Base-by-base conservation (phyloP, 2,888 invertebrate genomes). In the Blastobasis lacticolella region DNA sequence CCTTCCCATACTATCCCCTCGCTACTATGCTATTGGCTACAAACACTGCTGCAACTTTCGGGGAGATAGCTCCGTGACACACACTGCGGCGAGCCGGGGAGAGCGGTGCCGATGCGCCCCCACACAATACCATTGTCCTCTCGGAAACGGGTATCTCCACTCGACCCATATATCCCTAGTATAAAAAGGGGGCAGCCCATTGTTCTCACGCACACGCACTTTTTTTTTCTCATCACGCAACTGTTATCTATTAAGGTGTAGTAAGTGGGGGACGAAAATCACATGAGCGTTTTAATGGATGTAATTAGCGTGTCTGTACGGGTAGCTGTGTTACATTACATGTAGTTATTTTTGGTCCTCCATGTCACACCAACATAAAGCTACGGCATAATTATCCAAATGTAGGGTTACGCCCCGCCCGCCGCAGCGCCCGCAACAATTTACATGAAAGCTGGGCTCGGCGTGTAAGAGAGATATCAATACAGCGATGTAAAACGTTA, bases 141-240 rank as follows among this genome's bases (percentile, higher is more conserved):
- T 73, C 66, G 67, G 68, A 75, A 68, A 64, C 63, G 45, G 63
- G 58, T 61, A 80, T 69, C 88, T 88, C 85, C 69, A 65, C 57
- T 54, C 66, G 51, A 63, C 69, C 75, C 70, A 82, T 88, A 82
- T 70, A 67, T 59, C 66, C 88, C 88, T 88, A 80, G 86, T 89
- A 87, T 67, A 81, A 88, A 89, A 88, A 88, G 88, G 88, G 89
- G 87, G 87, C 88, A 88, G 78, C 76, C 84, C 85, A 89, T 89
- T 89, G 89, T 89, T 89, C 84, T 84, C 82, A 89, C 89, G 86
- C 87, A 89, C 87, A 89, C 89, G 87, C 87, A 85, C 75, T 85
- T 82, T 83, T 81, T n/a, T 81, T 59, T 51, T 53, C 50, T 53
- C 49, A 49, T 44, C 49, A 57, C 59, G 59, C 57, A 56, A 52